Base-by-base conservation (phyloP, 2,113 vertebrate species). In the Gambusia affinis region DNA sequence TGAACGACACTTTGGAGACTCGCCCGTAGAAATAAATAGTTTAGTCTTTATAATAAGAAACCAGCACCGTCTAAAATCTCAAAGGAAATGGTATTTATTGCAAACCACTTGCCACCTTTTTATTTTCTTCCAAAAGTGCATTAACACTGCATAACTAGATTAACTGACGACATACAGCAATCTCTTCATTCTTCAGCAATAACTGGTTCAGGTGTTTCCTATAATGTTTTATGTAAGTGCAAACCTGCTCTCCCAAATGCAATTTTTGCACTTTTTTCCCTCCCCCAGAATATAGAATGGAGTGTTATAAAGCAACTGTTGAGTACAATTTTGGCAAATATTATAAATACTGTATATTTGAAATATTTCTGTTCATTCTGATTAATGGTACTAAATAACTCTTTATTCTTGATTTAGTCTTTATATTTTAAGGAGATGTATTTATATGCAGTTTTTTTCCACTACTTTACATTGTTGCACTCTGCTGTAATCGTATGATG, bases 381-480 rank as follows among this genome's bases (percentile, higher is more conserved):
- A 88, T 81, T 83, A 85, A 91, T 84, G 91, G 93, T 94, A 93
- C 91, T 87, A 84, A 76, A 85, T 79, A 75, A 70, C 75, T 74
- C 51, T 89, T 83, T 76, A 85, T 79, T 76, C 64, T 81, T 88
- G 65, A 64, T 85, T 77, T 83, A 83, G 79, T 85, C 83, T 88
- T 81, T 86, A 78, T 89, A 81, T 92, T 83, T 81, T 82, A 89
- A 77, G 69, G 73, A 90, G 76, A 87, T 69, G 70, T 89, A 91
- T 92, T 84, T 91, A 89, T 90, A 80, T 90, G 62, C 72, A 67
- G 73, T 81, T 89, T 87, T 27, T 27, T 88, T 54, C 76, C 85
- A 91, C 85, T 91, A 89, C 90, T 84, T 76, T 31, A 71, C 47
- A 62, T 44, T 70, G 64, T 78, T 89, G 83, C 81, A 75, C 75